phyloP scores from a whole-genome alignment of 2,113 vertebrate genomes.

The Enhydra lutris region DNA sequence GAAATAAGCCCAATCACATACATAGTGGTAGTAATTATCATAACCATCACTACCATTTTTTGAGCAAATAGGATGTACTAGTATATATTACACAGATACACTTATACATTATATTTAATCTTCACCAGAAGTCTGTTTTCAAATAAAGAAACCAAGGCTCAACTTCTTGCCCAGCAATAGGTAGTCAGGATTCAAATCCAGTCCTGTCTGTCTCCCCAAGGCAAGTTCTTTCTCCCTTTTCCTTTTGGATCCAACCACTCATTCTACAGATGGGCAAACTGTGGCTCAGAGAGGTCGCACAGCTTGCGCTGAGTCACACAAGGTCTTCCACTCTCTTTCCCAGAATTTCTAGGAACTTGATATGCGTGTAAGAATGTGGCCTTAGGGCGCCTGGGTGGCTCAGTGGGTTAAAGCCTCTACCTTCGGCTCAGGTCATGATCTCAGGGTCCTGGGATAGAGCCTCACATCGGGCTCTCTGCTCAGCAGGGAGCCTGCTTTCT shows the following conservation, averaged over 20 bases:
- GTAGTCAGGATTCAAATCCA: background rate
- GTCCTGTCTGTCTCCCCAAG: background rate
- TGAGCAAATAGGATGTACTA: background rate
- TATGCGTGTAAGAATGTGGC: background rate
- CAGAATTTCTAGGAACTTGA: background rate
- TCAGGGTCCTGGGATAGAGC: too few relatives aligned
- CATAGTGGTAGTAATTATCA: background rate
- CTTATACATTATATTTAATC: background rate
- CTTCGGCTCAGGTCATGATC: too few relatives aligned
- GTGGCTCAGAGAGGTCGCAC: background rate
- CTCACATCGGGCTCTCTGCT: too few relatives aligned
- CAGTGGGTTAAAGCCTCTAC: too few relatives aligned
- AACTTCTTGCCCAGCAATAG: background rate
- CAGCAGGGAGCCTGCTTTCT: too few relatives aligned
- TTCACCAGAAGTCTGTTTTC: background rate
- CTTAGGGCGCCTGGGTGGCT: too few relatives aligned
- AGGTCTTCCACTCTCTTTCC: background rate
- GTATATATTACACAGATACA: background rate
- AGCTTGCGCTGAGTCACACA: background rate
- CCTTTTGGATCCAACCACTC: background rate
- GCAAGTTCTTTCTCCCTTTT: background rate
- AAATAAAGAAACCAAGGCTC: background rate
- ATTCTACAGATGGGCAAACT: background rate
- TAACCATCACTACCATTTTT: background rate
- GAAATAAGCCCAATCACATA: background rate